phyloP scores from a whole-genome alignment of 2,797 vertebrate species.

The Phoxinus dragarum region DNA sequence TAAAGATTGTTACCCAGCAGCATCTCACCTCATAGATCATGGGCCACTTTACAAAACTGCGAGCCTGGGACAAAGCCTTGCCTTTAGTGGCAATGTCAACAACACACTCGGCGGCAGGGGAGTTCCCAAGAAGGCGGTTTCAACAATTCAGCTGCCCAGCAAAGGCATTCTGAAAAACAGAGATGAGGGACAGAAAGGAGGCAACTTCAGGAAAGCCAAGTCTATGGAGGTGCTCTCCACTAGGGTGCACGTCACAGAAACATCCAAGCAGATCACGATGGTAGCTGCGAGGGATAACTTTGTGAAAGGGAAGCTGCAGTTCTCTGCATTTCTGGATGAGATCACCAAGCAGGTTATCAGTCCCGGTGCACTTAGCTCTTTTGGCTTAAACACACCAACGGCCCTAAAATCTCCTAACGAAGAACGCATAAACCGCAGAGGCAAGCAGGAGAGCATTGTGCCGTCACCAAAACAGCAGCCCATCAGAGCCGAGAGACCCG shows the following conservation, averaged over 20 bases:
- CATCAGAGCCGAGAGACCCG: conserved; percentile 53
- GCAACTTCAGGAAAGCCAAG: conserved; percentile 77
- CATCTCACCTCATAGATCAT: conserved; percentile 45
- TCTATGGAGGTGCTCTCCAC: conserved; percentile 84
- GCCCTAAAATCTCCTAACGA: conserved; percentile 25
- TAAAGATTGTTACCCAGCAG: conserved; percentile 20
- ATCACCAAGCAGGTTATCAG: conserved; percentile 85
- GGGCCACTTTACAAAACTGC: conserved; percentile 73
- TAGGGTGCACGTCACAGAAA: conserved; percentile 62
- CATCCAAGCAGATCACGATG: conserved; percentile 46
- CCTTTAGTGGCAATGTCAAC: conserved; percentile 69
- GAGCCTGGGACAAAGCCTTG: conserved; percentile 75
- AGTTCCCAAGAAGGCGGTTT: conserved; percentile 73
- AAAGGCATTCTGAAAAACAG: conserved; percentile 84
- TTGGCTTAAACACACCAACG: conserved; percentile 68
- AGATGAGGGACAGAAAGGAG: conserved; percentile 56
- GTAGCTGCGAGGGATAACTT: conserved; percentile 66
- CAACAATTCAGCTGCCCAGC: conserved; percentile 73
- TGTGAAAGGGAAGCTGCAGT: conserved; percentile 80
- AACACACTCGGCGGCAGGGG: conserved; percentile 66
- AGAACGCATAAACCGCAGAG: conserved; percentile 1
- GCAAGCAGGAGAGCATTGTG: conserved; percentile 57
- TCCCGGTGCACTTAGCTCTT: conserved; percentile 76
- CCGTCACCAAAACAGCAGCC: conserved; percentile 53
- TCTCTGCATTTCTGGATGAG: conserved; percentile 86